Evolutionary conservation across 1,140 invertebrate species (phyloP).

Genomic region (Colletes latitarsis): DNA sequence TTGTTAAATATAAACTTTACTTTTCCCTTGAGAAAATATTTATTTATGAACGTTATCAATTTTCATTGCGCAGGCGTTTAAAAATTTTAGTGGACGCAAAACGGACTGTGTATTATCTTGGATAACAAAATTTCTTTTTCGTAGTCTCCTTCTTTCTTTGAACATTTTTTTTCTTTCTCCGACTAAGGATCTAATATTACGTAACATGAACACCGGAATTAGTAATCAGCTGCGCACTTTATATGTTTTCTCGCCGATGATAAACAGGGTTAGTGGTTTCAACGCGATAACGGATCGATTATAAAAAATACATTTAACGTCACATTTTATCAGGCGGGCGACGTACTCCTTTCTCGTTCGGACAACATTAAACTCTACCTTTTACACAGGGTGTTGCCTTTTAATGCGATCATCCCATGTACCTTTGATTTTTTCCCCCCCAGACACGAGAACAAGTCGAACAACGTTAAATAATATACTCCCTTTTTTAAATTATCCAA

Average conservation of each 20-base stretch:
- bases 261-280: background rate
- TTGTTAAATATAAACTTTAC: too few species aligned
- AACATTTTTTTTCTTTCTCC: background rate
- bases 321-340: background rate
- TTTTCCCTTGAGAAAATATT: too few species aligned
- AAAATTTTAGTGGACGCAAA: background rate
- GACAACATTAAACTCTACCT: background rate
- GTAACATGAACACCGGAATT: background rate
- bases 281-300: background rate
- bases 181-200: background rate
- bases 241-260: background rate
- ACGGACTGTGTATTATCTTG: background rate
- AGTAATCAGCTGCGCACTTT: constrained; percentile 13
- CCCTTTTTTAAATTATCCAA: too few species aligned
- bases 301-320: constrained; percentile 15
- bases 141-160: background rate
- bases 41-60: too few species aligned
- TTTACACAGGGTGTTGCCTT: too few species aligned
- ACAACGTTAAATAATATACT: too few species aligned
- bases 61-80: background rate
- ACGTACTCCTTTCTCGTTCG: background rate
- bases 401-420: too few species aligned
- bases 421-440: too few species aligned
- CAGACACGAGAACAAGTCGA: too few species aligned
- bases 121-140: background rate